A percentile compares a stretch with the other conserved stretches of the same genome.
phyloP scores from a whole-genome alignment of 2,888 invertebrate species.

The Tinea semifulvella region DNA sequence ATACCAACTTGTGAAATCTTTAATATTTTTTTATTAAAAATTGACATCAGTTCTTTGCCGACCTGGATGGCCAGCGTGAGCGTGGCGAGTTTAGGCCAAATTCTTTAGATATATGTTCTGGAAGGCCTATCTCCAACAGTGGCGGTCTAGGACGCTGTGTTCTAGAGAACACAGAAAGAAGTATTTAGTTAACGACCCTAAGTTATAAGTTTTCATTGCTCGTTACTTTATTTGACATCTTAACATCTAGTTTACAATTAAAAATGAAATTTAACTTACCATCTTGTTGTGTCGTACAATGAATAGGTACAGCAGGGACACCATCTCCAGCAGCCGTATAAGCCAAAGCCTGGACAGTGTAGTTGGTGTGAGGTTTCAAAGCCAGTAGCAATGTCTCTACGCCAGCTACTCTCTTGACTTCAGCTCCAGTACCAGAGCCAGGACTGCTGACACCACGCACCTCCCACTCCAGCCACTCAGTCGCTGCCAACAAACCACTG shows the following conservation, averaged over 20 bases:
- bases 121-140: too few relatives aligned
- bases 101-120: too few relatives aligned
- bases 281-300: constrained; percentile 87
- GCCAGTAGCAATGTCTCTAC: constrained; percentile 83
- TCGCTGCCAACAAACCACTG: constrained; percentile 63
- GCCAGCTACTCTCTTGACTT: constrained; percentile 81
- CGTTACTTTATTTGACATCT: neutral
- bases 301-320: constrained; percentile 77
- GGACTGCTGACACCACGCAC: constrained; percentile 39
- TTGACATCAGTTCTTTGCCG: too few relatives aligned
- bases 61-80: too few relatives aligned
- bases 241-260: neutral
- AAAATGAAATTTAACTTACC: constrained; percentile 67
- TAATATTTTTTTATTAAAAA: too few relatives aligned
- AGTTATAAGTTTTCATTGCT: too few relatives aligned
- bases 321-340: constrained; percentile 89
- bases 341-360: constrained; percentile 85
- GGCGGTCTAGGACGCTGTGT: neutral
- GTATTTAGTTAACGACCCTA: too few relatives aligned
- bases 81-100: too few relatives aligned
- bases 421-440: constrained; percentile 57
- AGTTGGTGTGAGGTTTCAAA: constrained; percentile 85
- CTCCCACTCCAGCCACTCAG: constrained; percentile 61
- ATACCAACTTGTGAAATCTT: too few relatives aligned
- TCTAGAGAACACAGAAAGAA: too few relatives aligned